phyloP scores from a whole-genome alignment of 2,888 invertebrate species.

The Salticus scenicus region DNA sequence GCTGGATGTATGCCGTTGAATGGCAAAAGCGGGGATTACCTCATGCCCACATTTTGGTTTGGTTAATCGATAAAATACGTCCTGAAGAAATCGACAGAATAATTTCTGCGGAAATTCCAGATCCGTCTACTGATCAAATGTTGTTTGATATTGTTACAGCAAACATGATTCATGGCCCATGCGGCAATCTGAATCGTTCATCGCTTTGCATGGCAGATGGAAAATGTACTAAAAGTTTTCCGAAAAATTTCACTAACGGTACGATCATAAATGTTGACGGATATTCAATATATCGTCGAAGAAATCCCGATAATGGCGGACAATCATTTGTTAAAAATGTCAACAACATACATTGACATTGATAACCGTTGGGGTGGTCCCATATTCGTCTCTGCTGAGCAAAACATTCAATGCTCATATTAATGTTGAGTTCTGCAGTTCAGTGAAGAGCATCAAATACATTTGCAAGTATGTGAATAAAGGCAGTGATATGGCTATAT shows the following conservation, averaged over 20 bases:
- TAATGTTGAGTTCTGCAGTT: too few species aligned
- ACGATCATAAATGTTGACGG: constrained; percentile 39
- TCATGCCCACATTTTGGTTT: constrained; percentile 13
- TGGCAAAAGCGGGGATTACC: constrained; percentile 15
- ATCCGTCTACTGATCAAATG: neutral
- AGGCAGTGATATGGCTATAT: too few species aligned
- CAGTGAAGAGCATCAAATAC: too few species aligned
- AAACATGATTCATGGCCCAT: constrained; percentile 17
- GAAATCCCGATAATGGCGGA: constrained; percentile 34
- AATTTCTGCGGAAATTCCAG: constrained; percentile 17
- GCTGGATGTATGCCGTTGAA: neutral
- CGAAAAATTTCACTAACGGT: neutral
- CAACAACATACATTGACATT: constrained; percentile 15
- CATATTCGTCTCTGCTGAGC: too few species aligned
- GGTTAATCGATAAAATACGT: neutral
- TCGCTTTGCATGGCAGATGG: constrained; percentile 8
- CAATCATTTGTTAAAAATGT: constrained; percentile 31
- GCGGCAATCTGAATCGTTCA: neutral
- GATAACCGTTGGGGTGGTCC: too few species aligned
- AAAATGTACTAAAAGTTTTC: constrained; percentile 13
- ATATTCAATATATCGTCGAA: constrained; percentile 31
- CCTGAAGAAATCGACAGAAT: neutral
- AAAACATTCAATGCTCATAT: too few species aligned
- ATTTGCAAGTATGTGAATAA: too few species aligned
- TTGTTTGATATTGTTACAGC: constrained; percentile 4